Conservation (phyloP, 2,888 invertebrate species). For the Leptopilina myrica region DNA sequence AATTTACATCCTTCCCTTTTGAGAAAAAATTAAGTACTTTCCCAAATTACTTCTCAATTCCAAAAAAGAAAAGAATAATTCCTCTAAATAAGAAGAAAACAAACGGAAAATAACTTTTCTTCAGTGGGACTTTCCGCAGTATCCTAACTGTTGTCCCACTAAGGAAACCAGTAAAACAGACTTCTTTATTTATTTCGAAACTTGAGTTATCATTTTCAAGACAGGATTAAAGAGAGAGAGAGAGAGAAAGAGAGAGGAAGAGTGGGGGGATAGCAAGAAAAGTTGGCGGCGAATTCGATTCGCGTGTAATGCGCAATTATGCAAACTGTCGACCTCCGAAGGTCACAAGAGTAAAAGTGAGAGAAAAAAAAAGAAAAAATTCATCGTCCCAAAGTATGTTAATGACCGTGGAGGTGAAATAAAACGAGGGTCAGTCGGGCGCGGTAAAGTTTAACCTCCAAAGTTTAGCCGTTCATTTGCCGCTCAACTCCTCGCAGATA, state of each 20-base stretch:
- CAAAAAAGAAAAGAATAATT: too few species aligned
- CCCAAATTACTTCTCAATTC: too few species aligned
- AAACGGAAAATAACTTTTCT: too few species aligned
- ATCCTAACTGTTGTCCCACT: too few species aligned
- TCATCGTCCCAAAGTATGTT: constrained; percentile 70
- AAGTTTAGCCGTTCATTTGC: constrained; percentile 66
- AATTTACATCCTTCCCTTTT: too few species aligned
- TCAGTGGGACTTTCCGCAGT: too few species aligned
- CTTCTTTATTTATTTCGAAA: background rate
- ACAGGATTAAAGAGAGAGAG: too few species aligned
- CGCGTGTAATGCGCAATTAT: constrained; percentile 64
- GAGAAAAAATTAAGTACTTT: too few species aligned
- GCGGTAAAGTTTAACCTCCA: constrained; percentile 73
- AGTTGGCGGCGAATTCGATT: constrained; percentile 56
- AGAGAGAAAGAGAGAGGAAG: too few species aligned
- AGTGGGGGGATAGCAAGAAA: constrained; percentile 42
- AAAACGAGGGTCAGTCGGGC: constrained; percentile 71
- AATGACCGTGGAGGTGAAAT: constrained; percentile 72
- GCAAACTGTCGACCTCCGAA: constrained; percentile 64
- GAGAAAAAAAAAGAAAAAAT: constrained; percentile 68
- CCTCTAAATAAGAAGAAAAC: too few species aligned
- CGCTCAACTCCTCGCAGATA: constrained; percentile 18
- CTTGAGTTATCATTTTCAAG: constrained; percentile 37
- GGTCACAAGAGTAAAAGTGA: constrained; percentile 45
- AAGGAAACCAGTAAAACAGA: too few species aligned